These are phyloP conservation scores for Sebastolobus altivelis DNA, from an alignment of 2,797 vertebrate genomes.

Conservation along the genomic window DNA sequence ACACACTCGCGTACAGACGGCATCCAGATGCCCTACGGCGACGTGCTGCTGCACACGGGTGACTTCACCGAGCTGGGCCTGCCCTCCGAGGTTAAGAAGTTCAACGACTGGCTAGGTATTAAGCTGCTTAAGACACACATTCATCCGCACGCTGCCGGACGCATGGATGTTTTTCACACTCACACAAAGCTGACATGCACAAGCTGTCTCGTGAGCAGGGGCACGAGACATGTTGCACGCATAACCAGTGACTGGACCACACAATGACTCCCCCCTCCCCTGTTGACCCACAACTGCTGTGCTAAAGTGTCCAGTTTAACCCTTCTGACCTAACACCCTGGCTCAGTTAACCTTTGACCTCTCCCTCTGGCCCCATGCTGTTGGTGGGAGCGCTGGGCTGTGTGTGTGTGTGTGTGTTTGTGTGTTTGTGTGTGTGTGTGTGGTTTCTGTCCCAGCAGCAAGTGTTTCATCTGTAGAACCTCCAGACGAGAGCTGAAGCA, in stretches of 20 bases:
- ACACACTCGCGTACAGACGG: conserved; percentile 98
- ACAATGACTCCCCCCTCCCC: conserved; percentile 31
- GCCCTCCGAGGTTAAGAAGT: conserved; percentile 99
- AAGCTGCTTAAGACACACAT: conserved; percentile 34
- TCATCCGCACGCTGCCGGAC: conserved; percentile 2
- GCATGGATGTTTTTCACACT: conserved; percentile 5
- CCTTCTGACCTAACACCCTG: conserved; percentile 70
- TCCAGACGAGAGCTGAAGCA: conserved; percentile 2
- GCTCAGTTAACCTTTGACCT: conserved; percentile 77
- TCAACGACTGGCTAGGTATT: conserved; percentile 99
- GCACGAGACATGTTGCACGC: conserved; percentile 13
- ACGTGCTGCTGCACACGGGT: conserved; percentile 97
- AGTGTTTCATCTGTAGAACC: conserved; percentile 19
- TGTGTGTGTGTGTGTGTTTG: conserved; percentile 24
- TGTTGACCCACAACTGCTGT: conserved; percentile 56
- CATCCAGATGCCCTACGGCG: conserved; percentile 99
- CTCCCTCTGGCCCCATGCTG: conserved; percentile 52
- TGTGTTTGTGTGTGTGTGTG: conserved; percentile 27
- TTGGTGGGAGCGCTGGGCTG: conserved; percentile 38
- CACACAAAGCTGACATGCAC: background rate
- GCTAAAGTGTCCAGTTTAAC: conserved; percentile 81
- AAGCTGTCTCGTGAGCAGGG: conserved; percentile 7
- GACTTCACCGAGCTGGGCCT: conserved; percentile 99
- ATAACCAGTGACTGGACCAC: conserved; percentile 53
- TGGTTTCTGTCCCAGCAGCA: conserved; percentile 16